These are phyloP conservation scores for Galeopterus variegatus DNA, from an alignment of 2,113 vertebrate species.

Conservation along the genomic window DNA sequence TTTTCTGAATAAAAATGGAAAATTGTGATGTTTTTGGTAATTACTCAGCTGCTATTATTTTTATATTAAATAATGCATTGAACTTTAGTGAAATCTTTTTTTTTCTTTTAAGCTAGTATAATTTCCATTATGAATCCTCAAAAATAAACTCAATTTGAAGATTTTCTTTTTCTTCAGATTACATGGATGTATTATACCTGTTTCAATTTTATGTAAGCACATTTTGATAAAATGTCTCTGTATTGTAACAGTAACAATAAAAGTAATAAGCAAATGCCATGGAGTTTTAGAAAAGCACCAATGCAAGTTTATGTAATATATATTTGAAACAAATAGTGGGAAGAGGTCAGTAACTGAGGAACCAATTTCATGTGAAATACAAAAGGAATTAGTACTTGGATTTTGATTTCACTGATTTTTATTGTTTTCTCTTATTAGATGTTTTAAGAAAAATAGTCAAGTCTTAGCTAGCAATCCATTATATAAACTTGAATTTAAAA, in stretches of 20 bases:
- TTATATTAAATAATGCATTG: conserved; percentile 1
- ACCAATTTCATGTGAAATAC: conserved; percentile 40
- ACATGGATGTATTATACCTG: not conserved
- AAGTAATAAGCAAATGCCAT: not conserved
- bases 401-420: conserved; percentile 58
- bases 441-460: conserved; percentile 42
- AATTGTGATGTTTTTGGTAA: not conserved
- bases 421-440: conserved; percentile 58
- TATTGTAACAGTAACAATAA: not conserved
- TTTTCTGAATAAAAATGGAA: conserved; percentile 49
- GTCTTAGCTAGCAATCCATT: not conserved
- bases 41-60: conserved; percentile 25
- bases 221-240: not conserved
- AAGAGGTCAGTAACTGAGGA: not conserved
- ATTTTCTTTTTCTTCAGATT: not conserved
- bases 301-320: not conserved
- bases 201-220: not conserved
- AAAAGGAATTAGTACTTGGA: conserved; percentile 7
- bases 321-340: not conserved
- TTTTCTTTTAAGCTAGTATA: not conserved
- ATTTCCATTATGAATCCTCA: conserved; percentile 23
- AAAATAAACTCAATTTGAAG: conserved; percentile 3
- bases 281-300: conserved; percentile 24
- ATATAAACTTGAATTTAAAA: conserved; percentile 57
- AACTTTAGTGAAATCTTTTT: not conserved